Conservation (phyloP, 2,888 invertebrate species). For the Dimorphilus gyrociliatus region DNA sequence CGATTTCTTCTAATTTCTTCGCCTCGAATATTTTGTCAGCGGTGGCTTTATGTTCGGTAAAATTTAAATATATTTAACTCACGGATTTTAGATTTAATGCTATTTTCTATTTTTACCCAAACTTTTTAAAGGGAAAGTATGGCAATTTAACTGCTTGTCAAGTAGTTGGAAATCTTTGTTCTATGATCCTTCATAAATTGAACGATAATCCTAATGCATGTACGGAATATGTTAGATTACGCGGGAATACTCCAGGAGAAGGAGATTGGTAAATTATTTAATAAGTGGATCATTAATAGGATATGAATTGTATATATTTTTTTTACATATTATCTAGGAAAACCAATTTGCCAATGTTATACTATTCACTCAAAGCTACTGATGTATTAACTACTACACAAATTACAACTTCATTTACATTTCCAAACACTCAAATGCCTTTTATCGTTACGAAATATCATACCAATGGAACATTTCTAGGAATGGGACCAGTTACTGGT, state of each 20-base stretch:
- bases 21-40: constrained; percentile 19
- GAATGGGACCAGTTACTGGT: constrained; percentile 17
- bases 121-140: constrained; percentile 11
- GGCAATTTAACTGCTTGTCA: constrained; percentile 46
- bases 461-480: constrained; percentile 33
- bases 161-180: constrained; percentile 51
- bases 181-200: constrained; percentile 40
- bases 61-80: constrained; percentile 4
- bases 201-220: too few relatives aligned
- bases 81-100: background rate
- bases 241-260: too few relatives aligned
- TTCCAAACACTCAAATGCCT: too few relatives aligned
- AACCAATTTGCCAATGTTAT: constrained; percentile 20
- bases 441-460: constrained; percentile 20
- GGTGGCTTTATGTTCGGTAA: constrained; percentile 19
- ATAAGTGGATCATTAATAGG: too few relatives aligned
- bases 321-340: constrained; percentile 16
- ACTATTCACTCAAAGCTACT: constrained; percentile 11
- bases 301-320: too few relatives aligned
- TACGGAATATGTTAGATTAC: too few relatives aligned
- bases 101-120: background rate
- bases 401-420: too few relatives aligned
- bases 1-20: constrained; percentile 16
- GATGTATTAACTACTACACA: too few relatives aligned
- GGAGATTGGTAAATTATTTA: too few relatives aligned